These are phyloP conservation scores for Cladopsammia gracilis DNA, from an alignment of 64 coral and sea anemone species.

Conservation along the genomic window DNA sequence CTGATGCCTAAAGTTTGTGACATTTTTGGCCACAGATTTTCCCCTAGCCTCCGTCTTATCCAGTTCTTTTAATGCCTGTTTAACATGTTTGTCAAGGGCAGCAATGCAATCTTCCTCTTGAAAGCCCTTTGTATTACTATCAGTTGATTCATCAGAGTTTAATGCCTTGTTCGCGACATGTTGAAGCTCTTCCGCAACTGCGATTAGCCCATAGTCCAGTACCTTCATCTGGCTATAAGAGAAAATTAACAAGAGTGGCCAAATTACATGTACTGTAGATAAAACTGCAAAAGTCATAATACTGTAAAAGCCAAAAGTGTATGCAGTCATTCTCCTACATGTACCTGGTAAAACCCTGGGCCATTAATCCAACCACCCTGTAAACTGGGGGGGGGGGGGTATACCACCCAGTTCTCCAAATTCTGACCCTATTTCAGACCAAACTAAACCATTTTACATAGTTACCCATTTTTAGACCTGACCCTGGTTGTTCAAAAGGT, in stretches of 20 bases:
- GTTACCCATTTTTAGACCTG: too few relatives aligned
- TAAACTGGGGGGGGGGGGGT: too few relatives aligned
- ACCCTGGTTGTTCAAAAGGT: too few relatives aligned
- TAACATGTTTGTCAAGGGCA: constrained; percentile 74
- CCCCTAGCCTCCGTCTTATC: constrained; percentile 80
- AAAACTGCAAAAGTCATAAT: not conserved
- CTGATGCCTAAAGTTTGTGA: constrained; percentile 83
- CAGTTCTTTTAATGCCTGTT: constrained; percentile 29
- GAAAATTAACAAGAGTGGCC: too few relatives aligned
- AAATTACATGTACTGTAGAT: too few relatives aligned
- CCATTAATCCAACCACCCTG: too few relatives aligned
- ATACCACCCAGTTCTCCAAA: too few relatives aligned
- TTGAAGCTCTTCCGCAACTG: constrained; percentile 73
- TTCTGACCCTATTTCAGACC: too few relatives aligned
- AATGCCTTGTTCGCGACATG: constrained; percentile 44
- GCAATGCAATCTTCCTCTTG: constrained; percentile 34
- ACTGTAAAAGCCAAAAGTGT: too few relatives aligned
- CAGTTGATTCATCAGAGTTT: not conserved
- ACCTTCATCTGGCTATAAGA: constrained; percentile 90
- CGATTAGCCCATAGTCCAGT: constrained; percentile 88
- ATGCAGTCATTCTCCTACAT: too few relatives aligned
- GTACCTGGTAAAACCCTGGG: too few relatives aligned
- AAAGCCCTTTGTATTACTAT: constrained; percentile 6
- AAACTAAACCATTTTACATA: too few relatives aligned
- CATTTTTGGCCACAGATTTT: constrained; percentile 79